These are phyloP conservation scores for Dendropsophus ebraccatus DNA, from an alignment of 2,113 vertebrate genomes.

Conservation along the genomic window DNA sequence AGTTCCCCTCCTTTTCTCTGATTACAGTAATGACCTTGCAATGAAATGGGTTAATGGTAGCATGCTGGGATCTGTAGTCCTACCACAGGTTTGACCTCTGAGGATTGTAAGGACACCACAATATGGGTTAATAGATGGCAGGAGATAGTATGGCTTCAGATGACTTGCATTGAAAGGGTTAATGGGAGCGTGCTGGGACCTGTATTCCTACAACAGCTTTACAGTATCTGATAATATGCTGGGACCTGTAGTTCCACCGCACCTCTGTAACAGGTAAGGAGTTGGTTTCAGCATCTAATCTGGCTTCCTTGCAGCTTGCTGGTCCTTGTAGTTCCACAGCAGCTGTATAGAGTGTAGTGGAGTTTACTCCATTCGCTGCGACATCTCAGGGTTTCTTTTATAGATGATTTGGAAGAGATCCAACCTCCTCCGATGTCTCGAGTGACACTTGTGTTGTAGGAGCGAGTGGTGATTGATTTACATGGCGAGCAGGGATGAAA, in stretches of 20 bases:
- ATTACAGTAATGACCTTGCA: too few species aligned
- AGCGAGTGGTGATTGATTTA: conserved; percentile 4
- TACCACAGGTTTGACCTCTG: too few species aligned
- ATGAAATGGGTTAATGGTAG: background rate
- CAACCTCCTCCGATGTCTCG: background rate
- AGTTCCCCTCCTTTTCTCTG: too few species aligned
- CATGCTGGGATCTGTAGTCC: background rate
- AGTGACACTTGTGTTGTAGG: background rate
- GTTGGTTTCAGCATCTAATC: background rate
- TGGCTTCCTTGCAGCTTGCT: background rate
- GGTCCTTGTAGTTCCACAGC: background rate
- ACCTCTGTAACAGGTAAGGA: background rate
- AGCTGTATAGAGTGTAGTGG: background rate
- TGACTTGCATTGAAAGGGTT: background rate
- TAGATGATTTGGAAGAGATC: background rate
- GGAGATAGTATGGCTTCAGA: background rate
- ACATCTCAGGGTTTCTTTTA: background rate
- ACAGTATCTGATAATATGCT: background rate
- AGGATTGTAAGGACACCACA: too few species aligned
- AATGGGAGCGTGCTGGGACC: background rate
- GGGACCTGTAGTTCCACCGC: background rate
- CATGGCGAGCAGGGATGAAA: background rate
- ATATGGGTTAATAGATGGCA: background rate
- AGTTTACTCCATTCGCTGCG: background rate
- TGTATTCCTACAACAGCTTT: background rate